phyloP scores from a whole-genome alignment of 2,113 vertebrate species.

The Proteles cristata region DNA sequence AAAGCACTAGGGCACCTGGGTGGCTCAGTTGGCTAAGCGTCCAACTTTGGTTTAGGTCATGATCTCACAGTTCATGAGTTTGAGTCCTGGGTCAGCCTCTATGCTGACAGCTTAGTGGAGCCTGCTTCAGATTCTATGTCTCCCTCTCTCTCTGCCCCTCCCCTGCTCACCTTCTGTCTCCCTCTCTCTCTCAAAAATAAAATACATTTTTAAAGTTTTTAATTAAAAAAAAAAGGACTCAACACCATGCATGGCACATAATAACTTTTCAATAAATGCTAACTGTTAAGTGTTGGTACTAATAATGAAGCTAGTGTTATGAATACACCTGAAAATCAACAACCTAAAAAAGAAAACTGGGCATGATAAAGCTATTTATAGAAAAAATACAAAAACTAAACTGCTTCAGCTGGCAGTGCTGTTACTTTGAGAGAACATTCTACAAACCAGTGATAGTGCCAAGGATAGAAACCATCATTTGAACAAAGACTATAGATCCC shows the following conservation, averaged over 20 bases:
- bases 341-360: not conserved
- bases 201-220: too few species aligned
- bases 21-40: too few species aligned
- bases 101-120: too few species aligned
- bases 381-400: not conserved
- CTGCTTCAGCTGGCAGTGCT: not conserved
- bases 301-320: not conserved
- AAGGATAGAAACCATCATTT: not conserved
- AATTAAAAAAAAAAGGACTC: not conserved
- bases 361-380: not conserved
- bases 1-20: not conserved
- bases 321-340: not conserved
- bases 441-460: not conserved
- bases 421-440: not conserved
- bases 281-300: not conserved
- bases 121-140: too few species aligned
- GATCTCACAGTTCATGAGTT: too few species aligned
- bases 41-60: too few species aligned
- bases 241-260: not conserved
- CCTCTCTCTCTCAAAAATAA: too few species aligned
- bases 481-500: not conserved
- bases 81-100: too few species aligned
- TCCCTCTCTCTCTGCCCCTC: too few species aligned
- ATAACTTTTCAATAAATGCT: not conserved
- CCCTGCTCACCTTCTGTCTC: too few species aligned